Conservation (phyloP, 23 tunicate species). For the Phallusia fumigata region DNA sequence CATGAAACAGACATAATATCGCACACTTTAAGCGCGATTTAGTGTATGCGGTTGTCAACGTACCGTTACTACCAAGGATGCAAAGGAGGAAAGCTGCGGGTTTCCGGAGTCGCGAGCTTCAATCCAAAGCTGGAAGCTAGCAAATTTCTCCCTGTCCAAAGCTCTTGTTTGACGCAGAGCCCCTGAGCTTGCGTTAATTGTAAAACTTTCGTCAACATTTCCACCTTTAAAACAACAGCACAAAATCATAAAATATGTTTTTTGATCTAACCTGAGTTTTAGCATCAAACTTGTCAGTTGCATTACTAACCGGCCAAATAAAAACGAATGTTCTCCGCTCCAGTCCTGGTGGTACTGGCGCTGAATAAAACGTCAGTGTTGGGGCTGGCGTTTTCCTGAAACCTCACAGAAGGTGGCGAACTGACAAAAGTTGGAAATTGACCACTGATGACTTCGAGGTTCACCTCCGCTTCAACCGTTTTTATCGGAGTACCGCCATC, state of each 20-base stretch:
- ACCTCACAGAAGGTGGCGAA: background rate
- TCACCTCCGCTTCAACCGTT: slow-evolving; percentile 12
- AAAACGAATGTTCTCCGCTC: background rate
- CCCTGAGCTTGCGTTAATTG: slow-evolving; percentile 15
- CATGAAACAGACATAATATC: background rate
- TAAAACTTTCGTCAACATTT: slow-evolving; percentile 21
- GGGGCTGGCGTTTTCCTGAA: slow-evolving; percentile 26
- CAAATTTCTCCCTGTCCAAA: slow-evolving; percentile 23
- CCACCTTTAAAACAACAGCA: slow-evolving; percentile 30
- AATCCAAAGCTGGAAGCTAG: slow-evolving; percentile 25
- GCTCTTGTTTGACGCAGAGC: slow-evolving; percentile 2
- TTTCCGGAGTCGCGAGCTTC: slow-evolving; percentile 42
- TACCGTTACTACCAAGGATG: background rate
- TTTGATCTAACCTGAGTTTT: background rate
- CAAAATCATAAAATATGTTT: too few relatives aligned
- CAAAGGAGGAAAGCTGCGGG: slow-evolving; percentile 16
- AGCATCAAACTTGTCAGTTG: too few relatives aligned
- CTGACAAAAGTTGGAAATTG: slow-evolving; percentile 16
- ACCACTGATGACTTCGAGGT: background rate
- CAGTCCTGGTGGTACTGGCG: background rate
- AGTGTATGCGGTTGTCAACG: background rate
- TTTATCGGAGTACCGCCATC: slow-evolving; percentile 12
- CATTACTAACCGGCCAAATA: background rate
- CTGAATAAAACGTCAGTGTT: background rate
- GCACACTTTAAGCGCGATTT: background rate